Conservation (phyloP, 2,113 vertebrate genomes). For the Madoqua kirkii region DNA sequence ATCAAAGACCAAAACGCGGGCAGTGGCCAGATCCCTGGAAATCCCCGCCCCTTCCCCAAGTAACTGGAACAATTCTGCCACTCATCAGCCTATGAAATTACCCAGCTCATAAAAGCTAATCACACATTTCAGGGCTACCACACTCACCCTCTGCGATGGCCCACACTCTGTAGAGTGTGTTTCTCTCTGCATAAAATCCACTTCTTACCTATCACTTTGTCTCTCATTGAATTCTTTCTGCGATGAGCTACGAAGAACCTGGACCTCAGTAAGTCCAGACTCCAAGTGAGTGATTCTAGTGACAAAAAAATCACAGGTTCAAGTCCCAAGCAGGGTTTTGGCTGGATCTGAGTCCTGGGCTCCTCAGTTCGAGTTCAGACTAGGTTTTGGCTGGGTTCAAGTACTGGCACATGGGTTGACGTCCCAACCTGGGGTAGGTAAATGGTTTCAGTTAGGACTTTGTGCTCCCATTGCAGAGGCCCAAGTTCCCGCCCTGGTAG, state of each 20-base stretch:
- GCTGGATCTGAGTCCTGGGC: not conserved
- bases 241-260: not conserved
- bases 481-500: not conserved
- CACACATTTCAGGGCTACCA: not conserved
- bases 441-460: not conserved
- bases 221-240: not conserved
- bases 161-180: not conserved
- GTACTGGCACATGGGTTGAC: not conserved
- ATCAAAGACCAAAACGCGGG: not conserved
- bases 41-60: not conserved
- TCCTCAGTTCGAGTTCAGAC: not conserved
- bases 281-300: not conserved
- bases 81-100: not conserved
- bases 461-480: not conserved
- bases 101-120: not conserved
- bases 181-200: not conserved
- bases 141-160: not conserved
- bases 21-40: not conserved
- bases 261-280: not conserved
- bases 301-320: not conserved
- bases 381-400: not conserved
- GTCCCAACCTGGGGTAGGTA: not conserved
- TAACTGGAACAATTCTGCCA: not conserved
- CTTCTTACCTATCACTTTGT: not conserved
- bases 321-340: not conserved